Evolutionary conservation across 2,113 vertebrate species (phyloP), one percentile per base, ranked within the genome.

Genomic region (Sardina pilchardus): DNA sequence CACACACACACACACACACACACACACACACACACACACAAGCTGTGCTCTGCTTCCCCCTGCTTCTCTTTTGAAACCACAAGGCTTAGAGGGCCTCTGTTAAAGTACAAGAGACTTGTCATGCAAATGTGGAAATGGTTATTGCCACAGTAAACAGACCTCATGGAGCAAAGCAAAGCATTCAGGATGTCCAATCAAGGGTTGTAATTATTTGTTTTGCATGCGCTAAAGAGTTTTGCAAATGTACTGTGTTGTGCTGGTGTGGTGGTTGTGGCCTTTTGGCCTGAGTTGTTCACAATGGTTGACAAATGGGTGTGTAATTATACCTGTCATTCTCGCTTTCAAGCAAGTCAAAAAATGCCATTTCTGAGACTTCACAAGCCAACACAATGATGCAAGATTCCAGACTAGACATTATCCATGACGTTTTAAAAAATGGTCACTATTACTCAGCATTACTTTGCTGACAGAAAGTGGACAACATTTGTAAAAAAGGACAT

Each of bases 21-120:
- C 81, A 82, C 81, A 82, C 8, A 82, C 45, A 82, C 45, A 50
- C 81, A 42, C 10, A 39, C 50, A 83, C 26, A 75, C 67, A 75
- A 34, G 67, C 67, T 75, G 67, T 75, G 67, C 26, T 75, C 67
- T 14, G 7, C 36, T 75, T 78, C 12, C 71, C 71, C 34, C 30
- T 30, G 30, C 30, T 78, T 34, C 71, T 36, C 12, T 17, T 16
- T 4, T 0, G 1, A 5, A 78, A 30, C 71, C 71, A 78, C 16
- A 78, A 26, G 26, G 71, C 14, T 16, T 36, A 12, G 30, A 78
- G 67, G 36, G 34, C 16, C 71, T 67, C 63, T 30, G 48, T 16
- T 67, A 30, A 67, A 8, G 63, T 26, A 7, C n/a, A 67, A 10
- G 26, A 3, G 63, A 30, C 26, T 10, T 30, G 9, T 67, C 63